Base-by-base conservation (phyloP, 2,888 invertebrate species). In the Bibio marci region DNA sequence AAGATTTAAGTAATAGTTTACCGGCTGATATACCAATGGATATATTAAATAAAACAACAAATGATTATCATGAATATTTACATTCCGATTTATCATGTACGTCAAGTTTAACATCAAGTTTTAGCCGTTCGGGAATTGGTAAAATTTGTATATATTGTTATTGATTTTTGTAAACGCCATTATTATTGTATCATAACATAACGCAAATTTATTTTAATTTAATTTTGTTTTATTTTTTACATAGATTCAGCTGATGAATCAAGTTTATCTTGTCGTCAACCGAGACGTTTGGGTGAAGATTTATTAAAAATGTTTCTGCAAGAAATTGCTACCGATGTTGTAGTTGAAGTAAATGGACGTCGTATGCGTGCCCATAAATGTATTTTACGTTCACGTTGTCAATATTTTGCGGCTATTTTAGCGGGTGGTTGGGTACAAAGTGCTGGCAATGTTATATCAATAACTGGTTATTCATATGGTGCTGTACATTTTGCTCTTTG, bases 351-450 rank as follows among this genome's bases (percentile, higher is more conserved):
- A 11, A 77, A 77, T 31, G 87, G 85, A 1, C 71, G 80, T 37
- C 71, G 80, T 37, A 77, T 92, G 37, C 79, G 79, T 54, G 91
- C 91, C 2, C 91, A 91, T 56, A 87, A 87, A 60, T 91, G 91
- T 57, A 86, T 94, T 51, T 64, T 94, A 44, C 80, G 87, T 38
- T 88, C 90, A 11, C 52, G 92, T 39, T 92, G 91, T 55, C 86
- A 85, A 55, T 92, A 91, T 59, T 94, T 94, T 61, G 87, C 88
- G 8, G 88, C 85, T 14, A 79, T 91, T 62, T 61, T 92, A 22
- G 85, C 85, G 47, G 90, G 88, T 2, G 79, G 81, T 41, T 86
- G 83, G 74, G 73, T 80, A 19, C 83, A 87, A 53, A 73, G 69
- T 52, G 74, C 77, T 41, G 80, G 80, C 31, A 82, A 87, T 55